Evolutionary conservation across 2,888 invertebrate genomes (phyloP).

Genomic region (Ochlodes sylvanus): DNA sequence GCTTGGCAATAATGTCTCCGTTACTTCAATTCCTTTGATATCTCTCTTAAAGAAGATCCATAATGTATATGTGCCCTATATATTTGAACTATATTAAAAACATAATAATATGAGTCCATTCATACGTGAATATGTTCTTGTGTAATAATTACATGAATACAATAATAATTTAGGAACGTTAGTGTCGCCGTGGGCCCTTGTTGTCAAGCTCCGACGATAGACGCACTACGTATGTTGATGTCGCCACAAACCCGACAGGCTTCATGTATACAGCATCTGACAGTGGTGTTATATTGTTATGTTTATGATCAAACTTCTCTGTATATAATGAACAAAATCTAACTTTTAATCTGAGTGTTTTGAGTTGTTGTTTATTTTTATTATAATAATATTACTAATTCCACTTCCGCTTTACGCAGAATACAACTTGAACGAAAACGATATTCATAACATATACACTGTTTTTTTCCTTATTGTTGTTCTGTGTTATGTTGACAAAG

Average conservation of each 20-base stretch:
- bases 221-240: constrained; percentile 21
- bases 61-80: no score
- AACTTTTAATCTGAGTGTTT: constrained; percentile 40
- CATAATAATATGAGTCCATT: no score
- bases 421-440: neutral
- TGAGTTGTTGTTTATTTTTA: constrained; percentile 37
- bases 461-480: neutral
- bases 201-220: constrained; percentile 14
- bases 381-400: constrained; percentile 41
- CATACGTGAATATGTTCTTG: no score
- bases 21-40: neutral
- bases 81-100: no score
- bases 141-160: no score
- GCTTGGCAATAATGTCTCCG: constrained; percentile 20
- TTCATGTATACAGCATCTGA: constrained; percentile 4
- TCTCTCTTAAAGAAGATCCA: no score
- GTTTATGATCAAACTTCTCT: constrained; percentile 7
- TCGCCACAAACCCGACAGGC: constrained; percentile 15
- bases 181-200: neutral
- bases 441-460: neutral
- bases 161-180: no score
- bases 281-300: neutral
- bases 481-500: neutral
- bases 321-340: constrained; percentile 41
- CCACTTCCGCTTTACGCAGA: constrained; percentile 7